Conservation (phyloP, 2,888 invertebrate species). For the Drosophila pullipes region DNA sequence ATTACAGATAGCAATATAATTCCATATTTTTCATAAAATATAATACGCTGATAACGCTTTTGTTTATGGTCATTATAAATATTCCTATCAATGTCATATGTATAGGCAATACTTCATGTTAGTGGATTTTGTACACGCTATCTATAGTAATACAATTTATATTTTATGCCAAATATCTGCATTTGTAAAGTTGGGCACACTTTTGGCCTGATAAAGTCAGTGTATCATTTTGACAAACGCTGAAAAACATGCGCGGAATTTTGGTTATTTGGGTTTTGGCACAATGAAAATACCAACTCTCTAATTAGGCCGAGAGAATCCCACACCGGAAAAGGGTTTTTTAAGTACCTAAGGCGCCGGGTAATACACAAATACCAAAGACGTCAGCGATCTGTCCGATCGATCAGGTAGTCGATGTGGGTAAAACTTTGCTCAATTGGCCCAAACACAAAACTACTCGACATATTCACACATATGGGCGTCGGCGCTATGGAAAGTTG, state of each 20-base stretch:
- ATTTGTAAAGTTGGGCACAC: slow-evolving; percentile 26
- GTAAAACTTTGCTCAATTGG: slow-evolving; percentile 63
- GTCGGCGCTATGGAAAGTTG: slow-evolving; percentile 61
- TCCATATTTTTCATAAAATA: not conserved
- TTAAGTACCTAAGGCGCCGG: slow-evolving; percentile 77
- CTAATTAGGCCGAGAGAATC: slow-evolving; percentile 74
- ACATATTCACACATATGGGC: slow-evolving; percentile 62
- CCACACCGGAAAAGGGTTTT: slow-evolving; percentile 79
- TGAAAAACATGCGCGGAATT: slow-evolving; percentile 63
- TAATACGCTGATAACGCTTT: not conserved
- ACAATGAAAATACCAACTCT: slow-evolving; percentile 77
- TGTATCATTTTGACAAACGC: slow-evolving; percentile 27
- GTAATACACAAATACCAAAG: slow-evolving; percentile 41
- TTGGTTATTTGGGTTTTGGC: slow-evolving; percentile 77
- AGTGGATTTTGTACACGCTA: not conserved
- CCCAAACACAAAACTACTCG: not conserved
- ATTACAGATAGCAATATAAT: slow-evolving; percentile 7
- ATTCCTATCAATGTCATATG: not conserved
- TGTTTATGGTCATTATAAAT: not conserved
- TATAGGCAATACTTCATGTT: not conserved
- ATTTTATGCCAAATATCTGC: not conserved
- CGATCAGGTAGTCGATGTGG: slow-evolving; percentile 44
- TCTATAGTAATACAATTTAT: not conserved
- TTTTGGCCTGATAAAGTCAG: slow-evolving; percentile 44
- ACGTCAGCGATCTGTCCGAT: slow-evolving; percentile 6